These are phyloP conservation scores for Astyanax mexicanus DNA, from an alignment of 2,797 vertebrate species.

Conservation along the genomic window DNA sequence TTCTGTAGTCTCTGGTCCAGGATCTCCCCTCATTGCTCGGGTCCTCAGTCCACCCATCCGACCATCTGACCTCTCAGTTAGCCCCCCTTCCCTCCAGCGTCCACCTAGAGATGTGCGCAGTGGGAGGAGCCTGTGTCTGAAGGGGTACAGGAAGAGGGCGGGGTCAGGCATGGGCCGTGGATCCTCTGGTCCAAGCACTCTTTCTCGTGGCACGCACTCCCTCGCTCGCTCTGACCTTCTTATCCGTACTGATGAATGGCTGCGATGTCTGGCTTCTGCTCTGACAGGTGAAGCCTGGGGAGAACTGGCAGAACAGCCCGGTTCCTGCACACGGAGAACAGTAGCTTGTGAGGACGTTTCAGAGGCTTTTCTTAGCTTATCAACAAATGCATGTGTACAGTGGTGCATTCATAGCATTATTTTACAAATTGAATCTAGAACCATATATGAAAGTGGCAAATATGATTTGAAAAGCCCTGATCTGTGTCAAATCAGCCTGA, in stretches of 20 bases:
- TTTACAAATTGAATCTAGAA: too few species aligned
- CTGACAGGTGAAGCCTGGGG: constrained; percentile 60
- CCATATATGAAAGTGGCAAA: too few species aligned
- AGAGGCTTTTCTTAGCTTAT: too few species aligned
- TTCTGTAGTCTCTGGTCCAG: constrained; percentile 68
- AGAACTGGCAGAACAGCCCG: constrained; percentile 35
- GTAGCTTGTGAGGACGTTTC: not conserved
- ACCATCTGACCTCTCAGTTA: constrained; percentile 57
- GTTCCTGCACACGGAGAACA: constrained; percentile 35
- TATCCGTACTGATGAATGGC: constrained; percentile 61
- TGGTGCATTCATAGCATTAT: too few species aligned
- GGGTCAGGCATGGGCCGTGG: constrained; percentile 91
- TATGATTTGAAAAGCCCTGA: too few species aligned
- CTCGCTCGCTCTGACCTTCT: constrained; percentile 74
- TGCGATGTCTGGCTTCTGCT: constrained; percentile 58
- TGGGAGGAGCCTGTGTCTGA: constrained; percentile 78
- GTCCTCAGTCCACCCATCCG: constrained; percentile 74
- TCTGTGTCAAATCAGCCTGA: too few species aligned
- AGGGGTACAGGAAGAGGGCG: constrained; percentile 86
- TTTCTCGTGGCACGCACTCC: constrained; percentile 76
- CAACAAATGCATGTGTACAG: too few species aligned
- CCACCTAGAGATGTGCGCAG: constrained; percentile 60
- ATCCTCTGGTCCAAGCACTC: constrained; percentile 78
- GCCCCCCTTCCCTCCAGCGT: constrained; percentile 49
- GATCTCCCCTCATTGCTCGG: constrained; percentile 69